Evolutionary conservation across 2,888 invertebrate species (phyloP).

Genomic region (Apantesis nais): DNA sequence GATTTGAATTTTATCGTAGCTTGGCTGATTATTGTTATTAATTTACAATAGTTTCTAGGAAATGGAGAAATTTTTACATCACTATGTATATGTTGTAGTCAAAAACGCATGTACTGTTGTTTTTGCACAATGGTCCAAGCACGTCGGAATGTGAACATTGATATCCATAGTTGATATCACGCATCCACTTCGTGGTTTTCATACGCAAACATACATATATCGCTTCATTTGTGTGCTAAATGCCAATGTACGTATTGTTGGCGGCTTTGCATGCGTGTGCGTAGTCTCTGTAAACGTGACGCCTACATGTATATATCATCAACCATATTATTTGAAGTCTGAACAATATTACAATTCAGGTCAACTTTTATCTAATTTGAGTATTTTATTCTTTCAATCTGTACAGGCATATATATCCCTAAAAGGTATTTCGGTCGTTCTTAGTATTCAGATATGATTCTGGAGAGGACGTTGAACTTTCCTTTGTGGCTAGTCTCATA

Average conservation of each 20-base stretch:
- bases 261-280: slow-evolving; percentile 53
- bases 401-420: slow-evolving; percentile 8
- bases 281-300: slow-evolving; percentile 46
- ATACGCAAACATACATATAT: slow-evolving; percentile 51
- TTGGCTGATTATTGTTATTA: not conserved
- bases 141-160: slow-evolving; percentile 77
- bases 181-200: slow-evolving; percentile 68
- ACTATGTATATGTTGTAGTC: slow-evolving; percentile 31
- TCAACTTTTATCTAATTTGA: slow-evolving; percentile 32
- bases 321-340: slow-evolving; percentile 51
- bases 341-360: slow-evolving; percentile 36
- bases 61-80: slow-evolving; percentile 28
- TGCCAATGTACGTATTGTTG: slow-evolving; percentile 60
- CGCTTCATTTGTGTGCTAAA: slow-evolving; percentile 60
- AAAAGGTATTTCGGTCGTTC: slow-evolving; percentile 22
- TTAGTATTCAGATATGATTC: slow-evolving; percentile 18
- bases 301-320: slow-evolving; percentile 32
- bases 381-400: slow-evolving; percentile 24
- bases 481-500: slow-evolving; percentile 30
- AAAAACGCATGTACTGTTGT: slow-evolving; percentile 45
- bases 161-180: too few relatives aligned
- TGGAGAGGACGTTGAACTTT: slow-evolving; percentile 41
- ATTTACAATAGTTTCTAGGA: not conserved
- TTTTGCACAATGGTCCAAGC: slow-evolving; percentile 54
- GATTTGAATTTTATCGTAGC: not conserved